Evolutionary conservation across 2,888 invertebrate genomes (phyloP).

Genomic region (Rhamphomyia laevipes): DNA sequence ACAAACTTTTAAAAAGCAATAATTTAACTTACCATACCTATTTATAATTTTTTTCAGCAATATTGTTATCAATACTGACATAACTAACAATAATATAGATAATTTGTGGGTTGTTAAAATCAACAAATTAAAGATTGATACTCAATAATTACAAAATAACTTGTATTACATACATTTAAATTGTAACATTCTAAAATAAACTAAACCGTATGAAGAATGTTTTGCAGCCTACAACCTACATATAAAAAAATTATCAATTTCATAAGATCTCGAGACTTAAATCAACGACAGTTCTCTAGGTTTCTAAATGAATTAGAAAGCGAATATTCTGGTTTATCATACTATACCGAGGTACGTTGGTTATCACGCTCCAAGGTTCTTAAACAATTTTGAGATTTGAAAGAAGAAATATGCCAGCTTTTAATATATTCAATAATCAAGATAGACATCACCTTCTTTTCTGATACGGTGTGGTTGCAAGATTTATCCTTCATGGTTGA

Average conservation of each 20-base stretch:
- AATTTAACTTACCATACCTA: no score
- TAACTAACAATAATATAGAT: no score
- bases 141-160: no score
- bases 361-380: constrained; percentile 17
- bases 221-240: no score
- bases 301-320: constrained; percentile 17
- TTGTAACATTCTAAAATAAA: no score
- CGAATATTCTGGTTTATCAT: constrained; percentile 17
- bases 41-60: no score
- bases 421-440: constrained; percentile 5
- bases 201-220: no score
- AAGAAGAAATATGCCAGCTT: constrained; percentile 10
- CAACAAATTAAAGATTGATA: no score
- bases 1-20: no score
- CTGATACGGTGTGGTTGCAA: constrained; percentile 8
- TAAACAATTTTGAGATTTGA: constrained; percentile 16
- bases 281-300: constrained; percentile 10
- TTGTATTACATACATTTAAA: no score
- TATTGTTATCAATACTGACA: no score
- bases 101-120: no score
- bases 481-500: constrained; percentile 10
- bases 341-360: constrained; percentile 18
- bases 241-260: constrained; percentile 14
- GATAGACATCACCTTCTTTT: constrained; percentile 7
- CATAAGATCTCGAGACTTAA: constrained; percentile 13